Evolutionary conservation across 2,113 vertebrate genomes (phyloP).

Genomic region (Phyllostomus hastatus): DNA sequence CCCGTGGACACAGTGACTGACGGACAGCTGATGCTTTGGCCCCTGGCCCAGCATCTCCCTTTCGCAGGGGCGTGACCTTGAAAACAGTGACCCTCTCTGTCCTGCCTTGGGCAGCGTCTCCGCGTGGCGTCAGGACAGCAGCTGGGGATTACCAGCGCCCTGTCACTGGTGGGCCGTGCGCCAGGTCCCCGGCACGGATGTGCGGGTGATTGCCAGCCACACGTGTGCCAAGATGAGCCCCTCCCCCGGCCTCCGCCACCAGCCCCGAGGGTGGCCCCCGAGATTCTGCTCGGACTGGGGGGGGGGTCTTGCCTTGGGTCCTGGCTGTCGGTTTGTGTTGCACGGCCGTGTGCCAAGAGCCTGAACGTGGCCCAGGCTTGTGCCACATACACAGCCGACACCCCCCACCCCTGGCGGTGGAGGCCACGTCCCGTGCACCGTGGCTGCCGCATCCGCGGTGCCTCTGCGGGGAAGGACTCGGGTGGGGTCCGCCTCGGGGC

Average conservation of each 20-base stretch:
- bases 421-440: fast-evolving
- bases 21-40: not conserved
- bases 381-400: fast-evolving
- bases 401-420: fast-evolving
- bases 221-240: not conserved
- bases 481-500: fast-evolving
- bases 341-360: not conserved
- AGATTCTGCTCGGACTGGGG: not conserved
- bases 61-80: not conserved
- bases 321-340: fast-evolving
- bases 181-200: not conserved
- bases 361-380: fast-evolving
- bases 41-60: fast-evolving
- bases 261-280: not conserved
- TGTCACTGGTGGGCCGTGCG: not conserved
- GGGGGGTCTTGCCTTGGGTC: not conserved
- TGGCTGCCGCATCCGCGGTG: fast-evolving
- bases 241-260: fast-evolving
- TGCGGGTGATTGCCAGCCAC: not conserved
- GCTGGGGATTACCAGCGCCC: conserved; percentile 12
- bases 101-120: fast-evolving
- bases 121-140: not conserved
- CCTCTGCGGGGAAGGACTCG: fast-evolving
- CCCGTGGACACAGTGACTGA: fast-evolving
- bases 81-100: not conserved